A percentile compares a stretch with the other conserved stretches of the same genome.
Evolutionary conservation across 2,113 vertebrate genomes (phyloP).

Genomic region (Sporophila hypoxantha): DNA sequence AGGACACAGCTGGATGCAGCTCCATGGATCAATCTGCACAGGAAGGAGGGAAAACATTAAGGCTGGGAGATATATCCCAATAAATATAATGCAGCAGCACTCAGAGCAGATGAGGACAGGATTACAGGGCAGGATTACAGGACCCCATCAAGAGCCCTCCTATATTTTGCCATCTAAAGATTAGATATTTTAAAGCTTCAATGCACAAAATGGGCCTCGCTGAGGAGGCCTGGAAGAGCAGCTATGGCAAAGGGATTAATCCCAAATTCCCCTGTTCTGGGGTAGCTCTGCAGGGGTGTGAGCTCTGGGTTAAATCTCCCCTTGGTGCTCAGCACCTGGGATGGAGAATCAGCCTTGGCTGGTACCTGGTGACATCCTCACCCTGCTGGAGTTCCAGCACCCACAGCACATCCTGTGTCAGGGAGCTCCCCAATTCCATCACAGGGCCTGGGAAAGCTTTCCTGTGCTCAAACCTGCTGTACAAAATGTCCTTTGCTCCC

Average conservation of each 20-base stretch:
- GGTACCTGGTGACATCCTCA: rapidly evolving
- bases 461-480: not conserved
- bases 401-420: rapidly evolving
- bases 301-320: not conserved
- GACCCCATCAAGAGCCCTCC: not conserved
- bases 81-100: not conserved
- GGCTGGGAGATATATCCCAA: not conserved
- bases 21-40: not conserved
- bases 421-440: rapidly evolving
- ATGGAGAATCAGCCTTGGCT: not conserved
- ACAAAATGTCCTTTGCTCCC: not conserved
- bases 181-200: not conserved
- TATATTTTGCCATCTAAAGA: not conserved
- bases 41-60: not conserved
- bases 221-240: not conserved
- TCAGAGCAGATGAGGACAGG: not conserved
- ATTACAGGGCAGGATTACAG: no score
- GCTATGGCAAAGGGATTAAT: not conserved
- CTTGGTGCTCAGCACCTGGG: not conserved
- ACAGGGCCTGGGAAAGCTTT: rapidly evolving
- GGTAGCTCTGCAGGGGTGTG: rapidly evolving
- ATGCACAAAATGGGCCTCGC: not conserved
- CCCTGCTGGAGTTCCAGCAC: not conserved
- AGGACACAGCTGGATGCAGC: not conserved
- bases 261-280: not conserved